Percentiles rank a stretch among this genome's conserved stretches.
phyloP scores from a whole-genome alignment of 1,140 invertebrate genomes.

The Nephotettix cincticeps region DNA sequence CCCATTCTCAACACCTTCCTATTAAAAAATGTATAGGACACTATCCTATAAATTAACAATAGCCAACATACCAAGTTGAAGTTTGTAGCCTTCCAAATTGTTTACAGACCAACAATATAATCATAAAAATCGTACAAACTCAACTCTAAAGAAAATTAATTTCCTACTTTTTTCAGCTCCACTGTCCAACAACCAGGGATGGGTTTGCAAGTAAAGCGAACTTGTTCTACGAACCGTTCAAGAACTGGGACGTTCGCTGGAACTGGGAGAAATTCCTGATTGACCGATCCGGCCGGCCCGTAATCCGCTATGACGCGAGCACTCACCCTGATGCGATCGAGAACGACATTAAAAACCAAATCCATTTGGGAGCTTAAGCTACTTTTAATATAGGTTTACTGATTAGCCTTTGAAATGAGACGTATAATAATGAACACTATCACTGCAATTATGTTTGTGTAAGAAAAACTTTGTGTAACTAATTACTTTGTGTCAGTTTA shows the following conservation, averaged over 20 bases:
- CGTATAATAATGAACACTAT: not conserved
- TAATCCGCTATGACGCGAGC: constrained; percentile 51
- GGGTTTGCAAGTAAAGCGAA: constrained; percentile 43
- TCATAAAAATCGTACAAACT: no score
- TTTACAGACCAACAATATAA: no score
- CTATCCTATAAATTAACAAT: no score
- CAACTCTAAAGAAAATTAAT: no score
- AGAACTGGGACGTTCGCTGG: constrained; percentile 55
- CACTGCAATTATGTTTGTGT: not conserved
- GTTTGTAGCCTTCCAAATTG: no score
- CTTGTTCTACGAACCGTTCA: constrained; percentile 50
- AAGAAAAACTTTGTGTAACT: not conserved
- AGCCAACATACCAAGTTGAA: no score
- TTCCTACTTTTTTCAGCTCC: constrained; percentile 42
- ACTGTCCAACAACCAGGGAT: constrained; percentile 45
- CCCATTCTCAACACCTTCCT: no score
- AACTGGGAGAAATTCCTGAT: constrained; percentile 64
- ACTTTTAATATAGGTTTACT: not conserved
- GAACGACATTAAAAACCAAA: constrained; percentile 39
- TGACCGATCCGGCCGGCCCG: constrained; percentile 49
- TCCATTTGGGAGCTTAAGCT: not conserved
- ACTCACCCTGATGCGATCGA: constrained; percentile 39
- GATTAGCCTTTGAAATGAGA: no score
- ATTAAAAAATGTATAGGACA: no score
- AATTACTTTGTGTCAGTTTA: no score